These are phyloP conservation scores for Lepus townsendii DNA, from an alignment of 2,797 vertebrate genomes.

Conservation along the genomic window DNA sequence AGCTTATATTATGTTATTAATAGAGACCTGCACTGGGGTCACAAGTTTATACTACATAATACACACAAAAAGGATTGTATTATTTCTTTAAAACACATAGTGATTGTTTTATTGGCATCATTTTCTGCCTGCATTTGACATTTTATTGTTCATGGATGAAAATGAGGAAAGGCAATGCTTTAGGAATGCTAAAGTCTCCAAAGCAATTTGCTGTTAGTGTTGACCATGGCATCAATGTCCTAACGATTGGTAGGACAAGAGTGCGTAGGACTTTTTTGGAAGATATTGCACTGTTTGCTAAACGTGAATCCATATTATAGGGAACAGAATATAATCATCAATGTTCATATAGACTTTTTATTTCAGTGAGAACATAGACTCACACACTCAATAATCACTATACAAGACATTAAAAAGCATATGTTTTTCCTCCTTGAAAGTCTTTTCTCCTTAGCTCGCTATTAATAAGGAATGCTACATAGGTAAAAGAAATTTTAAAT, in stretches of 20 bases:
- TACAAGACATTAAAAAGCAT: neutral
- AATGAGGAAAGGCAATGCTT: neutral
- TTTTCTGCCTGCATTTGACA: neutral
- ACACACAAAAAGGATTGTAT: neutral
- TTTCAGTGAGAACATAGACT: conserved; percentile 2
- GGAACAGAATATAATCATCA: neutral
- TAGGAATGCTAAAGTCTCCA: neutral
- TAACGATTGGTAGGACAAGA: neutral
- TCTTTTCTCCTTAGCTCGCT: neutral
- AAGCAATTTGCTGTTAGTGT: neutral
- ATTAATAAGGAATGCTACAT: neutral
- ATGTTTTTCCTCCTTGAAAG: conserved; percentile 1
- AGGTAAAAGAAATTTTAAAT: neutral
- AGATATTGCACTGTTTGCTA: neutral
- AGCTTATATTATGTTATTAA: conserved; percentile 81
- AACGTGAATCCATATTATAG: neutral
- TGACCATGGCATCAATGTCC: neutral
- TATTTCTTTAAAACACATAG: neutral
- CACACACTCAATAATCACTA: neutral
- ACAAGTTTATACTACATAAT: neutral
- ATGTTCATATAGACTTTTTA: neutral
- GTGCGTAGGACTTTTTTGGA: neutral
- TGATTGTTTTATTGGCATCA: neutral
- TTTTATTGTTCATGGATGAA: neutral
- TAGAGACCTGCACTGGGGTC: conserved; percentile 44